These are phyloP conservation scores for Mesoclemmys tuberculata DNA, from an alignment of 2,113 vertebrate genomes.

Conservation along the genomic window DNA sequence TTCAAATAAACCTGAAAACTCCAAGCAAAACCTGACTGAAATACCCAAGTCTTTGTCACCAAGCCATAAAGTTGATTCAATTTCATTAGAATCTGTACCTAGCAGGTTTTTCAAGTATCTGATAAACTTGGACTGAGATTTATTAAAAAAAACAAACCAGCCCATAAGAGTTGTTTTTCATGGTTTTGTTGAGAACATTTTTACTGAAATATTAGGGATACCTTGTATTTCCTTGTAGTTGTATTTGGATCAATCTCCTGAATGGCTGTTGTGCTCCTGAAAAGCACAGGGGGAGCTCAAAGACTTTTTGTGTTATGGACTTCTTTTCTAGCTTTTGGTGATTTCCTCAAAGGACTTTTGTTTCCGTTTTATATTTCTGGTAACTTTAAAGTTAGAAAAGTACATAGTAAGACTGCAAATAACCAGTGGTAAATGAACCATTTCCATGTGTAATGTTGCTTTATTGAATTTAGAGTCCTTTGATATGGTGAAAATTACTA, in stretches of 20 bases:
- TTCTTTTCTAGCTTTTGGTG: neutral
- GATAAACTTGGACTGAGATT: neutral
- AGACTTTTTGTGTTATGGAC: slow-evolving; percentile 5
- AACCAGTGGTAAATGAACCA: fast-evolving
- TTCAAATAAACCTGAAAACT: slow-evolving; percentile 6
- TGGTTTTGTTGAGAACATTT: neutral
- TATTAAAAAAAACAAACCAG: neutral
- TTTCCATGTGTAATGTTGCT: fast-evolving
- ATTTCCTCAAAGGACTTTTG: fast-evolving
- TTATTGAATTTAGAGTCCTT: neutral
- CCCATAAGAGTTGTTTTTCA: neutral
- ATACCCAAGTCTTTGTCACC: neutral
- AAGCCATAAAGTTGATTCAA: neutral
- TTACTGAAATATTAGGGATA: neutral
- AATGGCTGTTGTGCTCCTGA: neutral
- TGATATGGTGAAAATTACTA: neutral
- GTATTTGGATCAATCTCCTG: fast-evolving
- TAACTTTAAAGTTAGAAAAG: neutral
- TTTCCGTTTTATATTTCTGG: neutral
- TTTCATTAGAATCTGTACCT: neutral
- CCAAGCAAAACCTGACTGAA: neutral
- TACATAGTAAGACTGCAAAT: neutral
- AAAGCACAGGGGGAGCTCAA: slow-evolving; percentile 14
- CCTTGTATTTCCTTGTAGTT: neutral
- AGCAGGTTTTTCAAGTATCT: neutral